Evolutionary conservation across 2,113 vertebrate genomes (phyloP), one percentile per base, ranked within the genome.

Genomic region (Colaptes auratus): DNA sequence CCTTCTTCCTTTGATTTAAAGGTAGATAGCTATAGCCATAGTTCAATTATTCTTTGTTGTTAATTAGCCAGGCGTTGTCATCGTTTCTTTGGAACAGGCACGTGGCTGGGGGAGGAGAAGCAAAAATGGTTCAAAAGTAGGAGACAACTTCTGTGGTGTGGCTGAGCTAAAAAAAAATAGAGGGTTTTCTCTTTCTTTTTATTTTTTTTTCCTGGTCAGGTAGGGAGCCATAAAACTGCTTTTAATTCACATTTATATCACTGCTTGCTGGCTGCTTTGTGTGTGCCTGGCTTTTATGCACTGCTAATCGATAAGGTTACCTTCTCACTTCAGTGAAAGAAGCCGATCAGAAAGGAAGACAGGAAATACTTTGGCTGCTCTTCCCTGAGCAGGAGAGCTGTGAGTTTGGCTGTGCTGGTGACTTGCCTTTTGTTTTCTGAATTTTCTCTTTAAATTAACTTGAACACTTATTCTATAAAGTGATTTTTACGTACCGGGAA

Each of bases 1-100:
- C 92, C 96, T 97, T 97, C 87, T 92, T 98, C 95, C 95, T 98
- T 98, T 97, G 96, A 97, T 97, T 98, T 97, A 97, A 98, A 97
- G 90, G 92, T 95, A 83, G 92, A 95, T 96, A 97, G 97, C 96
- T 88, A 79, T 90, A 97, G 90, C 96, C 94, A 93, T 79, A 91
- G 75, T 96, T 97, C 94, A 96, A 95, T 97, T 97, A 85, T 92
- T 88, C 85, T 86, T 96, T 96, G 71, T 81, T 96, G 90, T 96
- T 97, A 97, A 97, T 97, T 97, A 95, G 94, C 92, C 85, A 42
- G 76, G 88, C 66, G 86, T 86, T 42, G 39, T 84, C 87, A 86
- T 86, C 60, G 3, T 96, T 52, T 88, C 96, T 95, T 39, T 24
- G 75, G 50, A 67, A 74, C 73, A 94, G 33, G 82, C 67, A 53